Base-by-base conservation (phyloP, 2,113 vertebrate genomes). In the Nothobranchius kuhntae region DNA sequence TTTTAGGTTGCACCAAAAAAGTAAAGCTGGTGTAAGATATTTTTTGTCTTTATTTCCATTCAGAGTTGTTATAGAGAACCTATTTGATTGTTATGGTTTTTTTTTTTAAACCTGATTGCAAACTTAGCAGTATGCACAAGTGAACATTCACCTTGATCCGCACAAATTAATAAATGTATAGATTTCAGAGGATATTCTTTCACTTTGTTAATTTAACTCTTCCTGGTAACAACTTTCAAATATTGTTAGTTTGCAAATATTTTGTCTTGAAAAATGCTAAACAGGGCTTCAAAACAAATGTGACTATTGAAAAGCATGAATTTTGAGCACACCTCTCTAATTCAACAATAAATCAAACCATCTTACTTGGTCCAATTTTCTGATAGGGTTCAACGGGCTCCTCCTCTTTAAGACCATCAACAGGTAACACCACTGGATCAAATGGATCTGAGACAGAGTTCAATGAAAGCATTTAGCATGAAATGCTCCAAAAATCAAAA, bases 291-390 rank as follows among this genome's bases (percentile, higher is more conserved):
- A 24, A 59, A 42, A 58, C 36, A 17, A 9, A 57, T 4, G 13
- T 42, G 47, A 11, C 12, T 46, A 71, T 17, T 30, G 11, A 60
- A 53, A 30, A 40, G 21, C 8, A 5, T 57, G 13, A 13, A 59
- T 30, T 47, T 60, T 17, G 10, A 61, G 44, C 17, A 55, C 12
- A 17, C 36, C 9, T 50, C 13, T n/a, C 30, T 8, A 21, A 30
- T 30, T 30, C 4, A 14, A 57, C 51, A 51, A 45, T 47, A 65
- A 58, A 71, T 60, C 52, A 70, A 77, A 73, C 66, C 65, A 62
- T 86, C 95, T 93, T 97, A 99, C 98, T 99, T 94, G 98, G 97
- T 91, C 98, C 98, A 26, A 98, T 96, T 94, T 98, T 98, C 92
- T 97, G 95, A 90, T 95, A 98, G 0, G 96, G 93, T 55, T 99